Evolutionary conservation across 1,140 invertebrate species (phyloP), one percentile per base, ranked within the genome.

Genomic region (Drosophila pruinosa): DNA sequence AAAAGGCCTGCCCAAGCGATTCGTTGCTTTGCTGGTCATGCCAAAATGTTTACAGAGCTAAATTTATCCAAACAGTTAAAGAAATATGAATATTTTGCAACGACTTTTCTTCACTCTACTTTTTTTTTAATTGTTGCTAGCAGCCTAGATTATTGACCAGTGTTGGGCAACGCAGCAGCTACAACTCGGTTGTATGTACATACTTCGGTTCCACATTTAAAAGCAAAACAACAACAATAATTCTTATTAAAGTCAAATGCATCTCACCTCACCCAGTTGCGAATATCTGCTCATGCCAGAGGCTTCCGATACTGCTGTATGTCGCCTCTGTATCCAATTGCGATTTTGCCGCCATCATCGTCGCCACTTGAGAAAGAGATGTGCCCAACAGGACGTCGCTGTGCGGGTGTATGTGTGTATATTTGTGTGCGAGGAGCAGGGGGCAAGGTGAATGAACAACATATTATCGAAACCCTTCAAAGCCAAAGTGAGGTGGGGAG

Each of bases 391-490:
- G 58, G 48, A 70, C 43, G 48, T 56, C 15, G 39, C 8, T 41
- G 50, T 65, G 52, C 43, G 52, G 52, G 22, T 24, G 31, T 19
- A 10, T 38, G 24, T 19, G 48, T 34, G 26, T 41, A 28, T 28
- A 12, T 10, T 2, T 43, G 12, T 26, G 45, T 43, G 15, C 28
- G 22, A 17, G 50, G 41, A 19, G 21, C 57, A 31, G 48, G 73
- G 63, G 74, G 74, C 34, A 78, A 85, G 81, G 81, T 85, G 81
- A 85, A 85, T 85, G 81, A 77, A 80, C 81, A 85, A 85, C 68
- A 79, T 73, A 69, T 85, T 83, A 83, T 85, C 69, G 80, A 69
- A 79, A 79, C 72, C 61, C 63, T 62, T 75, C 63, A 54, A 73
- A 76, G 64, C 56, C 72, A 65, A 63, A 76, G 39, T 26, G 50